phyloP scores from a whole-genome alignment of 2,797 vertebrate species.

The Notolepis coatsorum region DNA sequence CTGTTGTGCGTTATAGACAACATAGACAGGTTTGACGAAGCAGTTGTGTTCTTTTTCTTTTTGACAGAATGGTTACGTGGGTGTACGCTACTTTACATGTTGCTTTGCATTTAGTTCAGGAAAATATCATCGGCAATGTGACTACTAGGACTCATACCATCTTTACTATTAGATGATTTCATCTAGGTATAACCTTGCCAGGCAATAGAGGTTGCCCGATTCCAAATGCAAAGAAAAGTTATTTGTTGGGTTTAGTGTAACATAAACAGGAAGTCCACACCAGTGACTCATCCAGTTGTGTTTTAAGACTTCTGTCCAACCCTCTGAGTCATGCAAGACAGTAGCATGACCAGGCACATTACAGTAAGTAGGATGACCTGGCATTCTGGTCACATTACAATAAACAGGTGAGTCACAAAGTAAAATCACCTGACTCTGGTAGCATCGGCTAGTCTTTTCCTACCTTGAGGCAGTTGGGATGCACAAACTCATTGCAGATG shows the following conservation, averaged over 20 bases:
- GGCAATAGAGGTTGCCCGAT: background rate
- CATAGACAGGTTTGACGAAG: slow-evolving; percentile 34
- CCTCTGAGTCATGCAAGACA: slow-evolving; percentile 43
- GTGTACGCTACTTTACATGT: slow-evolving; percentile 43
- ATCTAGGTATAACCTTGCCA: background rate
- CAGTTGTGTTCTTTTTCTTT: too few species aligned
- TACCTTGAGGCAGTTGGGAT: slow-evolving; percentile 99
- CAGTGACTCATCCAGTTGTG: slow-evolving; percentile 22
- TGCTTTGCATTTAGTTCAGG: slow-evolving; percentile 13
- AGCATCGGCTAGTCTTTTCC: slow-evolving; percentile 32
- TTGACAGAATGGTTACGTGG: slow-evolving; percentile 1
- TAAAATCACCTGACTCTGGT: slow-evolving; percentile 17
- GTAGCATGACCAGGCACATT: background rate
- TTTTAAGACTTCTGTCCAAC: slow-evolving; percentile 7
- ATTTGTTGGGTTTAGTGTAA: slow-evolving; percentile 25
- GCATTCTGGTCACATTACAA: slow-evolving; percentile 30
- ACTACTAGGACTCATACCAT: background rate
- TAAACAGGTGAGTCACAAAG: slow-evolving; percentile 34
- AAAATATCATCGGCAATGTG: background rate
- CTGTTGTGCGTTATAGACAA: slow-evolving; percentile 11
- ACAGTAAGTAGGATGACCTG: slow-evolving; percentile 18
- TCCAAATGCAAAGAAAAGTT: background rate
- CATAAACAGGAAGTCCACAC: slow-evolving; percentile 42
- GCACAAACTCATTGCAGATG: slow-evolving; percentile 99
- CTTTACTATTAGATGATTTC: background rate